phyloP scores from a whole-genome alignment of 2,888 invertebrate genomes.

The Diploptera punctata region DNA sequence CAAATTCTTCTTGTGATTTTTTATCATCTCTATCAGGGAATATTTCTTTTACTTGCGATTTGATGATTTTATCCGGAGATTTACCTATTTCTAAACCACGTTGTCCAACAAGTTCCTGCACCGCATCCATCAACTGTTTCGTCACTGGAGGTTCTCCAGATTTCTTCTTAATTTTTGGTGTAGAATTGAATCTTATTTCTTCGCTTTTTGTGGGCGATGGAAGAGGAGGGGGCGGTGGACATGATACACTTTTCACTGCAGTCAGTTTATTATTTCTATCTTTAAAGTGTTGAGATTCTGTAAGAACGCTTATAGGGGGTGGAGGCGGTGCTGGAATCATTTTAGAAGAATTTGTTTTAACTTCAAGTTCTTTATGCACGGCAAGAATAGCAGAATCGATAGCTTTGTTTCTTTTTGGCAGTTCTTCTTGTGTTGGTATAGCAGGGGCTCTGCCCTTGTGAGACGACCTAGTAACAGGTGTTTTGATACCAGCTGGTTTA shows the following conservation, averaged over 20 bases:
- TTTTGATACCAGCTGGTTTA: no score
- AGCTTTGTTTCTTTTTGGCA: background rate
- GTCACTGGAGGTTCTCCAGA: slow-evolving; percentile 39
- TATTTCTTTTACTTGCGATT: no score
- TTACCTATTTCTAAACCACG: slow-evolving; percentile 31
- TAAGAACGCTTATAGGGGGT: background rate
- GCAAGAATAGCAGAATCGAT: background rate
- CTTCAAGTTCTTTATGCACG: slow-evolving; percentile 40
- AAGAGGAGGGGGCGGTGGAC: slow-evolving; percentile 34
- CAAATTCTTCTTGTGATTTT: slow-evolving; percentile 61
- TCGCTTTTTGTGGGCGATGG: slow-evolving; percentile 19
- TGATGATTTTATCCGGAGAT: background rate
- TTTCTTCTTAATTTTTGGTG: background rate
- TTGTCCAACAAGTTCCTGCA: slow-evolving; percentile 53
- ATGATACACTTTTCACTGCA: background rate
- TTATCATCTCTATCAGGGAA: background rate
- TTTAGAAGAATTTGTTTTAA: slow-evolving; percentile 46
- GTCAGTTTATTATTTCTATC: background rate
- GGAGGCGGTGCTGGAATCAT: background rate
- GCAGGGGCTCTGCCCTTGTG: slow-evolving; percentile 15
- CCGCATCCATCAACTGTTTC: slow-evolving; percentile 57
- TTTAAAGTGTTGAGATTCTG: background rate
- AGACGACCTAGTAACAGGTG: background rate
- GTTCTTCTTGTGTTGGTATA: background rate
- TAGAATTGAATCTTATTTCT: background rate